Percentiles rank a stretch among this genome's conserved stretches.
Conservation (phyloP, 2,888 invertebrate genomes). For the Myopa tessellatipennis region DNA sequence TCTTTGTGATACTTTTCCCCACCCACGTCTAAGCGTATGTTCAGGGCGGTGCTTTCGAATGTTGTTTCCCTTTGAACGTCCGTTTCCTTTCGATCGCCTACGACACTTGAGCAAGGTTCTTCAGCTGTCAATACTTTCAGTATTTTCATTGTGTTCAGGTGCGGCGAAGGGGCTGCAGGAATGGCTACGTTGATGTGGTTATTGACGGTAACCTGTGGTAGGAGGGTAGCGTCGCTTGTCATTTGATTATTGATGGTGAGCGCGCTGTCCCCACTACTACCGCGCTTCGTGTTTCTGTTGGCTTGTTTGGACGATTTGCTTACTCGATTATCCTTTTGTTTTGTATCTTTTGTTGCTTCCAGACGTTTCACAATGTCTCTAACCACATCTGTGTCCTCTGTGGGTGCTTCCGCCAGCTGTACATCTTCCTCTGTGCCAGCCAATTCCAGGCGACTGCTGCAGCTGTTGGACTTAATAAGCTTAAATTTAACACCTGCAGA, state of each 20-base stretch:
- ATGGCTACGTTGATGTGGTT: slow-evolving; percentile 65
- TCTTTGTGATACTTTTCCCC: background rate
- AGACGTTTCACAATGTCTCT: slow-evolving; percentile 67
- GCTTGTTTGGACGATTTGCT: slow-evolving; percentile 42
- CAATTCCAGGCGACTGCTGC: slow-evolving; percentile 83
- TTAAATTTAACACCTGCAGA: slow-evolving; percentile 78
- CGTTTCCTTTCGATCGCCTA: background rate
- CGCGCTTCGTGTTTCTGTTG: background rate
- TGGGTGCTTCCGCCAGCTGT: slow-evolving; percentile 34
- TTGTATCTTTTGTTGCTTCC: slow-evolving; percentile 53
- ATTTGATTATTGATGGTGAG: slow-evolving; percentile 69
- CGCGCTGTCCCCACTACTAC: slow-evolving; percentile 19
- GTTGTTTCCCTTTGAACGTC: slow-evolving; percentile 43
- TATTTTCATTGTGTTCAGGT: background rate
- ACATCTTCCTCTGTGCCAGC: slow-evolving; percentile 72
- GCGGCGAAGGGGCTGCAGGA: slow-evolving; percentile 28
- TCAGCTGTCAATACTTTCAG: slow-evolving; percentile 19
- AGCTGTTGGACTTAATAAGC: slow-evolving; percentile 86
- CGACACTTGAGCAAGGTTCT: background rate
- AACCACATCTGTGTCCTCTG: slow-evolving; percentile 63
- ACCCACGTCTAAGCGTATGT: slow-evolving; percentile 57
- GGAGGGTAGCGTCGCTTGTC: slow-evolving; percentile 55
- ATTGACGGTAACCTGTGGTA: slow-evolving; percentile 64
- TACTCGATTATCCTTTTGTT: slow-evolving; percentile 13
- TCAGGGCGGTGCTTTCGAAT: slow-evolving; percentile 61